Base-by-base conservation (phyloP, 2,797 vertebrate genomes). In the Tenualosa thibaudeaui region DNA sequence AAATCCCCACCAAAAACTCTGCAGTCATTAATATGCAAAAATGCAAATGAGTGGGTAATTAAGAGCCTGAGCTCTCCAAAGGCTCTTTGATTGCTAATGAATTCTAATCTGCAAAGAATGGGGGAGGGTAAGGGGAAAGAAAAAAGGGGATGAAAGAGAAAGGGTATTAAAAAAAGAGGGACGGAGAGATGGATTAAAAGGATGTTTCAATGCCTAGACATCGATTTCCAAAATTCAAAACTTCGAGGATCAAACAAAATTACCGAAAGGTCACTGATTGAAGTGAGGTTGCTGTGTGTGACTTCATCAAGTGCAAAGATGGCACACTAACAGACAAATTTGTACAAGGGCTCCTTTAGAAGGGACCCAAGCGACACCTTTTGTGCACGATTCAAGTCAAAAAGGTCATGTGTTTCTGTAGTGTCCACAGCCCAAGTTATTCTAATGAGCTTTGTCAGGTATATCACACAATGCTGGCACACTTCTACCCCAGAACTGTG, bases 41-140 rank as follows among this genome's bases (percentile, higher is more conserved):
- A 98, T 98, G 97, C 96, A 98, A 99, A 98, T 97, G 91, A 97
- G 96, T 92, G 95, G 95, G 95, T 97, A 97, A 97, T 97, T 96
- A 97, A 97, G 96, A 96, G 95, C 95, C 93, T 93, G 94, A 94
- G 93, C 94, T 96, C 95, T 96, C 95, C 95, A 93, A 95, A 96
- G 95, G 93, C 95, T 95, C 94, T 96, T 96, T 96, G 95, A 96
- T 96, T 96, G 95, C 95, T 96, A 96, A 95, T 96, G 94, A 96
- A 96, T 96, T 96, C 95, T 96, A 96, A 96, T 96, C 95, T 96
- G 94, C 94, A 95, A 95, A 95, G 93, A 95, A 94, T 58, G 84
- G 78, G 86, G 56, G 89, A 92, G 92, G 94, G 94, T 93, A 93
- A 92, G 93, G 92, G 93, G 93, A 90, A 91, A 89, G 88, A 90